Base-by-base conservation (phyloP, 2,888 invertebrate species). In the Dusona sp. region DNA sequence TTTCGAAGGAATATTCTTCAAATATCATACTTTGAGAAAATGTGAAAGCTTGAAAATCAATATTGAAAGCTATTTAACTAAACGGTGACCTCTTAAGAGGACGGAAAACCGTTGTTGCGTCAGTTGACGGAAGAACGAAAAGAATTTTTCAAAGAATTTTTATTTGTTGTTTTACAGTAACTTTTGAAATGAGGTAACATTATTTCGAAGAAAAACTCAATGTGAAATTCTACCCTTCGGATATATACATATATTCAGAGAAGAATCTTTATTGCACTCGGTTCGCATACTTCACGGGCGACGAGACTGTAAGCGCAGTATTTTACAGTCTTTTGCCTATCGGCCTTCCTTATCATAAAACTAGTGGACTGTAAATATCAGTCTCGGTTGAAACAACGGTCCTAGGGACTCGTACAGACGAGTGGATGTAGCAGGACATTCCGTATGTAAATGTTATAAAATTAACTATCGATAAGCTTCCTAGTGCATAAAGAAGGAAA, bases 281-380 rank as follows among this genome's bases (percentile, higher is more conserved):
- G 25, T 33, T 45, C 22, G 48, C 70, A 48, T 77, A 51, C 70
- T 72, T 64, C 77, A 42, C 22, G 57, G 70, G 22, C 57, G 38
- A 51, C 25, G 68, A 57, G 81, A 45, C 51, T 0, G 67, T 9
- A 79, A 42, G 19, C 48, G n/a, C 61, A 38, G 36, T 51, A 45
- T 61, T 64, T 64, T 51, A 51, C 70, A 38, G 64, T 77, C 70
- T 25, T 83, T 48, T 29, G 70, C 61, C 54, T 73, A 83, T 83
- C 83, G 64, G 13, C 8, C 25, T 75, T 78, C 38, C 68, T 82
- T 72, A 78, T 78, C 77, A 73, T 54, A 65, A 78, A 65, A 78
- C 68, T 61, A 33, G 75, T 54, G 57, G 48, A 61, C 22, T 72
- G 61, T 70, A 29, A 78, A 45, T 11, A 36, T 25, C 25, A 51